Conservation (phyloP, 2,797 vertebrate genomes). For the Amazona finschi region DNA sequence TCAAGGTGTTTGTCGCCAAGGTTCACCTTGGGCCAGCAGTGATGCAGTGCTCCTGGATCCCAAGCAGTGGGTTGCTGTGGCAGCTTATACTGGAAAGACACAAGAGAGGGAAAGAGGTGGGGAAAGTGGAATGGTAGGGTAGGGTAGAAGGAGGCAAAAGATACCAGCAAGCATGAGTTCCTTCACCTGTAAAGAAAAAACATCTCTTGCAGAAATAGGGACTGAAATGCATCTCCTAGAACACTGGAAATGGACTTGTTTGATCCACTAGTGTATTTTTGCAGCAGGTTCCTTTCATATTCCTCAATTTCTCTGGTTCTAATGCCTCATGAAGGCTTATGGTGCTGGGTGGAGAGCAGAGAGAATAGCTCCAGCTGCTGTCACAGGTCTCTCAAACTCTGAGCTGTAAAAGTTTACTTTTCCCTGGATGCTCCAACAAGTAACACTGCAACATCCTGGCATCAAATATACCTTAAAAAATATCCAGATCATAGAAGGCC, state of each 20-base stretch:
- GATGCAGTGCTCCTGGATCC: slow-evolving; percentile 7
- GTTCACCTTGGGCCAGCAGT: background rate
- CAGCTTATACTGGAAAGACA: background rate
- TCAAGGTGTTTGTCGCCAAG: background rate
- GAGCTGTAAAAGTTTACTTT: background rate
- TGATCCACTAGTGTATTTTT: background rate
- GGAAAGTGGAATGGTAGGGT: background rate
- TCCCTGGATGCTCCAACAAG: background rate
- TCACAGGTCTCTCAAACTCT: background rate
- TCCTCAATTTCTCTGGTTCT: background rate
- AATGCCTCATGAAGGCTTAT: background rate
- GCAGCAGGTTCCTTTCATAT: background rate
- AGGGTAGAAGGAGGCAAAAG: background rate
- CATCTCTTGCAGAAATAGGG: background rate
- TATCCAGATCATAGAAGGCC: background rate
- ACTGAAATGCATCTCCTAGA: background rate
- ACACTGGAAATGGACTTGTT: background rate
- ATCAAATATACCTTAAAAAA: background rate
- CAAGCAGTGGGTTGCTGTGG: background rate
- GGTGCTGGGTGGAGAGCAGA: background rate
- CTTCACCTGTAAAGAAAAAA: background rate
- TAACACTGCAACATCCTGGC: background rate
- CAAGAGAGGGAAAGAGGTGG: background rate
- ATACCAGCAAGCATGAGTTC: background rate
- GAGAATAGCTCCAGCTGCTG: background rate